phyloP scores from a whole-genome alignment of 2,797 vertebrate species.

The Pangasius macronema region DNA sequence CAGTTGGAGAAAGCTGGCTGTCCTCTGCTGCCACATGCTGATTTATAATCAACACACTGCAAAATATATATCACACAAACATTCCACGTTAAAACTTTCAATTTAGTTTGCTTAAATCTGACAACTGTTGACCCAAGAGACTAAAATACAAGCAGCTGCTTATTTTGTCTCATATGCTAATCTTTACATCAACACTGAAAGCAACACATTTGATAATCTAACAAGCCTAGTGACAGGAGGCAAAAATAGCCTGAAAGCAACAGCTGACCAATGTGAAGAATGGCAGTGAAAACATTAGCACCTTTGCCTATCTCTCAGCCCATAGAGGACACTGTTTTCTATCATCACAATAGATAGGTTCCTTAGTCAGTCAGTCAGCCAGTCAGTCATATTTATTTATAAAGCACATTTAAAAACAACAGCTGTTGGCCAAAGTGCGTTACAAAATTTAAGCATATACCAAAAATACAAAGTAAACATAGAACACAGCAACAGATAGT shows the following conservation, averaged over 20 bases:
- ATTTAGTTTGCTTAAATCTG: constrained; percentile 2
- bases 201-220: constrained; percentile 66
- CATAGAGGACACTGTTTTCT: background rate
- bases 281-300: constrained; percentile 57
- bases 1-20: constrained; percentile 27
- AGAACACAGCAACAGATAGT: too few species aligned
- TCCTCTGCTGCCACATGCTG: constrained; percentile 27
- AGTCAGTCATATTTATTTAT: too few species aligned
- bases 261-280: constrained; percentile 65
- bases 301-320: background rate
- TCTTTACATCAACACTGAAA: constrained; percentile 56
- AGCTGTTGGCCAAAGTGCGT: too few species aligned
- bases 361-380: too few species aligned
- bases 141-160: constrained; percentile 56
- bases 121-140: constrained; percentile 35
- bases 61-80: constrained; percentile 19
- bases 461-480: too few species aligned
- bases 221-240: constrained; percentile 57
- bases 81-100: background rate
- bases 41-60: constrained; percentile 30
- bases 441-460: too few species aligned
- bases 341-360: background rate
- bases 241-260: constrained; percentile 64
- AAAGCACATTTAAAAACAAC: too few species aligned
- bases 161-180: constrained; percentile 52